Conservation (phyloP, 2,797 vertebrate genomes). For the Heteromormyrus szaboi region DNA sequence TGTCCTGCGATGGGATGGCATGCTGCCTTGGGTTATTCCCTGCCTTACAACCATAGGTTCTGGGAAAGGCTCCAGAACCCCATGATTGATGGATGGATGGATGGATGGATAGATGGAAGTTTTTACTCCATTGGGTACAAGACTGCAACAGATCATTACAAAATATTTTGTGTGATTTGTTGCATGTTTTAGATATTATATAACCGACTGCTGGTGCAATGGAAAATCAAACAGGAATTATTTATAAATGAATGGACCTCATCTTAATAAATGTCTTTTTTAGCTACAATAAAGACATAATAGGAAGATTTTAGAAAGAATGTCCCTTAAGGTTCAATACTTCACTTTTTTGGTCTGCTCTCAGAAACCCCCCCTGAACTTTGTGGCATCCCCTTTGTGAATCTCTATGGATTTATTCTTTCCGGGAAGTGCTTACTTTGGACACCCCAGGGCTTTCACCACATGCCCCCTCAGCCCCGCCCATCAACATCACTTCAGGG, state of each 20-base stretch:
- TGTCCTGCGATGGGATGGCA: background rate
- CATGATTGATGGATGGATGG: background rate
- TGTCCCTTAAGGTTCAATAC: background rate
- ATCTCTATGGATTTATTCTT: background rate
- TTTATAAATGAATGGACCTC: background rate
- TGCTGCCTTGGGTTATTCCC: background rate
- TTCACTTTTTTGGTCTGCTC: background rate
- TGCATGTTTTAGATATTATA: background rate
- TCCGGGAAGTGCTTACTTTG: conserved; percentile 26
- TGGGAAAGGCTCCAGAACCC: background rate
- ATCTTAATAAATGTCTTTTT: background rate
- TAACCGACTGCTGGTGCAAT: background rate
- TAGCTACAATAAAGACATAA: background rate
- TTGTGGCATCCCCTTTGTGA: background rate
- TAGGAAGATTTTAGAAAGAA: background rate
- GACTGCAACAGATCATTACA: background rate
- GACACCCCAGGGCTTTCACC: background rate
- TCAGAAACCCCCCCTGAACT: background rate
- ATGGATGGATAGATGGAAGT: background rate
- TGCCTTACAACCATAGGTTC: background rate
- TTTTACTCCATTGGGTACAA: background rate
- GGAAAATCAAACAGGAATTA: background rate
- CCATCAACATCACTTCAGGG: background rate
- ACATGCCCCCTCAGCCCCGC: conserved; percentile 8
- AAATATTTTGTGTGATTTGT: background rate